These are phyloP conservation scores for Macquaria australasica DNA, from an alignment of 2,113 vertebrate genomes.

Conservation along the genomic window DNA sequence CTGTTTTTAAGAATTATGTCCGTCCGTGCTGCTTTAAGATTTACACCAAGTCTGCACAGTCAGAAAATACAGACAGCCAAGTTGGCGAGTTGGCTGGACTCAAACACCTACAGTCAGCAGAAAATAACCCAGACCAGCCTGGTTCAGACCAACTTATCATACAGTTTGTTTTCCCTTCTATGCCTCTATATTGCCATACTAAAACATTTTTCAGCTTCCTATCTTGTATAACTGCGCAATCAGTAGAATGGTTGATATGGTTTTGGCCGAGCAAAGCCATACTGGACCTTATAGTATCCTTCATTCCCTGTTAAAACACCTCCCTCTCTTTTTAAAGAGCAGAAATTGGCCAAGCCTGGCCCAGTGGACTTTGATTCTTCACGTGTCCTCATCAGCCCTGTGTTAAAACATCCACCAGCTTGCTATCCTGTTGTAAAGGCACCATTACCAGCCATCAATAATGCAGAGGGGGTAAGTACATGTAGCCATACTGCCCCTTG, in stretches of 20 bases:
- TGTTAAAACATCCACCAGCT: conserved; percentile 79
- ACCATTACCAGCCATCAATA: conserved; percentile 92
- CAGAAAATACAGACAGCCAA: conserved; percentile 19
- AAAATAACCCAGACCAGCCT: conserved; percentile 49
- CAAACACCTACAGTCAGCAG: conserved; percentile 61
- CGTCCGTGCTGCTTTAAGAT: conserved; percentile 9
- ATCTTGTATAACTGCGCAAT: background rate
- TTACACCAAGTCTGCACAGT: conserved; percentile 14
- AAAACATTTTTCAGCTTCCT: conserved; percentile 8
- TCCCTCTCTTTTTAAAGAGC: background rate
- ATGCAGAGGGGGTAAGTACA: conserved; percentile 88
- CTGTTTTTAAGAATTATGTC: conserved; percentile 53
- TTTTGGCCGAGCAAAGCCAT: background rate
- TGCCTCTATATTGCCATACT: background rate
- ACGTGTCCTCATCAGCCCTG: conserved; percentile 70
- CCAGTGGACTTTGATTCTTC: conserved; percentile 22
- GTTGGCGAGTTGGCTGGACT: conserved; percentile 28
- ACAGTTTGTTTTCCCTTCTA: conserved; percentile 43
- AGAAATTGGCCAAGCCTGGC: background rate
- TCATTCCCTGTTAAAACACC: conserved; percentile 3
- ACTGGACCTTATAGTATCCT: background rate
- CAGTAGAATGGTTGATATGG: background rate
- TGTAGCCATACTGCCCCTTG: conserved; percentile 78
- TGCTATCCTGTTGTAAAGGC: conserved; percentile 84
- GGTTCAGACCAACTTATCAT: conserved; percentile 18